A percentile compares a stretch with the other conserved stretches of the same genome.
Evolutionary conservation across 2,797 vertebrate genomes (phyloP).

Genomic region (Chelmon rostratus): DNA sequence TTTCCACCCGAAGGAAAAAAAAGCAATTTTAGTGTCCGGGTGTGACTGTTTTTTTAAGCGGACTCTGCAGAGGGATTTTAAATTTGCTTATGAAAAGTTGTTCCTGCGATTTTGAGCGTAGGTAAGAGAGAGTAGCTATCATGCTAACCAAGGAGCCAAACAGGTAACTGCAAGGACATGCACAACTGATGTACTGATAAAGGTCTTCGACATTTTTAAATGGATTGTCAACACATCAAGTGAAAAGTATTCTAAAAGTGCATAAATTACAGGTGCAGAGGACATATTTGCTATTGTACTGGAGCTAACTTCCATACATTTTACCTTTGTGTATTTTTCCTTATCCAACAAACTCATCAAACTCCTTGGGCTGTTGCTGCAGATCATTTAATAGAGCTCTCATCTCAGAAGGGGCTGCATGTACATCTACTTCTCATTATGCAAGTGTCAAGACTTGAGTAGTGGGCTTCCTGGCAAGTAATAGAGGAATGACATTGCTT

Average conservation of each 20-base stretch:
- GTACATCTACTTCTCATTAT: slow-evolving; percentile 81
- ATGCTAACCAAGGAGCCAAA: not conserved
- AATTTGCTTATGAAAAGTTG: slow-evolving; percentile 21
- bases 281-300: slow-evolving; percentile 23
- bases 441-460: slow-evolving; percentile 77
- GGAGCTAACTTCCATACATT: slow-evolving; percentile 19
- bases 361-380: slow-evolving; percentile 59
- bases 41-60: slow-evolving; percentile 26
- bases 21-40: slow-evolving; percentile 18
- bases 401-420: slow-evolving; percentile 62
- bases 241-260: slow-evolving; percentile 5
- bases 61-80: slow-evolving; percentile 15
- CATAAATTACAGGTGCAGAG: slow-evolving; percentile 18
- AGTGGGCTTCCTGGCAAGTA: slow-evolving; percentile 75
- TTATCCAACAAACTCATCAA: slow-evolving; percentile 44
- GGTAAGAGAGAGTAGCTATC: not conserved
- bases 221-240: not conserved
- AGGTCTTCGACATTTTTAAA: not conserved
- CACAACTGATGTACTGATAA: not conserved
- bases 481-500: slow-evolving; percentile 77
- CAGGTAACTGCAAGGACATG: not conserved
- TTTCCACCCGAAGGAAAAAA: not conserved
- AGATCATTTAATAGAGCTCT: slow-evolving; percentile 77
- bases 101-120: slow-evolving; percentile 1
- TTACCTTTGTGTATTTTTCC: slow-evolving; percentile 32